A percentile compares a stretch with the other conserved stretches of the same genome.
Conservation (phyloP, 2,888 invertebrate species). For the Dicyrtoma fusca region DNA sequence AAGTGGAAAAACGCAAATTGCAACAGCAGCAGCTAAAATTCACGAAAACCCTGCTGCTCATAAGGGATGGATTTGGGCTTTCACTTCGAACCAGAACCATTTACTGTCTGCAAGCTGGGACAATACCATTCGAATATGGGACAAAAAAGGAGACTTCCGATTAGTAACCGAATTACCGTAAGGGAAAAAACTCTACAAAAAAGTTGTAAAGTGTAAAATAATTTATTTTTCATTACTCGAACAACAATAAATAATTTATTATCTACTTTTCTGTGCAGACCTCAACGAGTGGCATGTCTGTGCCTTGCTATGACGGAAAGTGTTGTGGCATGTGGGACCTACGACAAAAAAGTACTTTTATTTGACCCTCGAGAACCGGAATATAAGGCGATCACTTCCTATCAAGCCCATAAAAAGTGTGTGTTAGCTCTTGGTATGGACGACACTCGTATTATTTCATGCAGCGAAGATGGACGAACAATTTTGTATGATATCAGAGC, state of each 20-base stretch:
- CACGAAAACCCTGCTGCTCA: conserved; percentile 62
- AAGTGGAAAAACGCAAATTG: conserved; percentile 2
- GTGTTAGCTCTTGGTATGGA: conserved; percentile 51
- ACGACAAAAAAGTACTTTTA: conserved; percentile 46
- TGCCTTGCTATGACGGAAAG: conserved; percentile 45
- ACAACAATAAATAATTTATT: not conserved
- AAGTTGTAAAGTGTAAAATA: too few relatives aligned
- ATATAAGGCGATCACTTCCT: conserved; percentile 32
- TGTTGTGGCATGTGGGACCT: conserved; percentile 47
- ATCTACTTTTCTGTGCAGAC: conserved; percentile 28
- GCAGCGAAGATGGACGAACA: conserved; percentile 51
- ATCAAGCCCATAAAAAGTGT: conserved; percentile 45
- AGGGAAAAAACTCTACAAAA: conserved; percentile 7
- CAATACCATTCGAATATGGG: conserved; percentile 48
- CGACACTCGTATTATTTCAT: conserved; percentile 47
- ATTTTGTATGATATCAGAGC: conserved; percentile 42
- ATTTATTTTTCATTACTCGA: not conserved
- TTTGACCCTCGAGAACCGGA: conserved; percentile 44
- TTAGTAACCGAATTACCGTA: conserved; percentile 44
- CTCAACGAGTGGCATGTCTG: conserved; percentile 40
- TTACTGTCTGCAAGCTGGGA: conserved; percentile 53
- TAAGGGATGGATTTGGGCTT: conserved; percentile 68
- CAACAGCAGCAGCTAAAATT: conserved; percentile 23
- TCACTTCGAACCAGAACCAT: conserved; percentile 31
- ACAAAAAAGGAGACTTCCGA: conserved; percentile 37